A percentile compares a stretch with the other conserved stretches of the same genome.
phyloP scores from a whole-genome alignment of 1,140 invertebrate species.

The Caerostris extrusa region DNA sequence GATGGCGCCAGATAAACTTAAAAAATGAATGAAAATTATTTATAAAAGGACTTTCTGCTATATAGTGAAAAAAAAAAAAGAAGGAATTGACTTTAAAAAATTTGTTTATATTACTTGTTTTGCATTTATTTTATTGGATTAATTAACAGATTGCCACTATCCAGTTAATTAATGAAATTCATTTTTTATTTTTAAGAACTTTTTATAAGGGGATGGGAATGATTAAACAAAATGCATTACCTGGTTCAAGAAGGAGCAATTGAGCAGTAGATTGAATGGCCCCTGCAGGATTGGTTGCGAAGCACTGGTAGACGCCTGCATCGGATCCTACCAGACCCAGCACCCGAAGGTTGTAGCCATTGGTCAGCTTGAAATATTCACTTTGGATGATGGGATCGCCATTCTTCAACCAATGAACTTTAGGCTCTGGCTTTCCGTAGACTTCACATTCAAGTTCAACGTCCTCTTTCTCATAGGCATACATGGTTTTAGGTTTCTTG shows the following conservation, averaged over 20 bases:
- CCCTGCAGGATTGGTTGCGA: conserved; percentile 92
- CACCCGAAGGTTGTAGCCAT: conserved; percentile 91
- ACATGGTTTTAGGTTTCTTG: conserved; percentile 87
- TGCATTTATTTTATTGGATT: too few species aligned
- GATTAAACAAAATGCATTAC: conserved; percentile 82
- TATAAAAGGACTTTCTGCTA: too few species aligned
- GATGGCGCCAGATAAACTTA: too few species aligned
- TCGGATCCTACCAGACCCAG: conserved; percentile 93
- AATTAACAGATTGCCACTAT: too few species aligned
- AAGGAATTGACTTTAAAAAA: too few species aligned
- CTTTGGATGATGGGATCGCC: conserved; percentile 90
- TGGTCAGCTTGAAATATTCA: conserved; percentile 91
- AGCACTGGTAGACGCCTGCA: conserved; percentile 96
- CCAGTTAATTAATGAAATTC: too few species aligned
- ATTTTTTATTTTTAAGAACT: too few species aligned
- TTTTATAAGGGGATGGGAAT: too few species aligned
- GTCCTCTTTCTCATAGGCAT: conserved; percentile 91
- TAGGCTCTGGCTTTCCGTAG: conserved; percentile 93
- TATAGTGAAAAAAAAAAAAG: too few species aligned
- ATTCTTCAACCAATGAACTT: conserved; percentile 92
- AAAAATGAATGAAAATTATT: too few species aligned
- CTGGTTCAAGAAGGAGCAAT: conserved; percentile 88
- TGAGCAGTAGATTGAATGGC: conserved; percentile 91
- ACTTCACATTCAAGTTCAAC: conserved; percentile 91
- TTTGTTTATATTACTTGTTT: too few species aligned